Conservation (phyloP, 1,140 invertebrate genomes). For the Rhyzopertha dominica region DNA sequence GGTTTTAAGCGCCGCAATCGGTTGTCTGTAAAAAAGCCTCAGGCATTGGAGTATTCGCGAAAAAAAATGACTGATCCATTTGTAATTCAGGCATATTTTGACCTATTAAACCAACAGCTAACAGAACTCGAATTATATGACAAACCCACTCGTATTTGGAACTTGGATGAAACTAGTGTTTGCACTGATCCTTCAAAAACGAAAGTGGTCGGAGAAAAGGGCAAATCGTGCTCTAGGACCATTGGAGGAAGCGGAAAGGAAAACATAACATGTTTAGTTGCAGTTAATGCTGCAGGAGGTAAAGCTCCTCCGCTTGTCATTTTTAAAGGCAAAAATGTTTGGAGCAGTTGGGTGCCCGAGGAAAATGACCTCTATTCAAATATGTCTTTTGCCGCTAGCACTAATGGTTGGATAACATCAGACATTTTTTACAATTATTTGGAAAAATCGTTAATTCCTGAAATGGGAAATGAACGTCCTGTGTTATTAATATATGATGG, state of each 20-base stretch:
- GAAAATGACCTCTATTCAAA: constrained; percentile 16
- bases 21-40: constrained; percentile 10
- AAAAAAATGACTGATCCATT: constrained; percentile 31
- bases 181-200: constrained; percentile 15
- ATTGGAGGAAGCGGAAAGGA: constrained; percentile 21
- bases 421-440: constrained; percentile 19
- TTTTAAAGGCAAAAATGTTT: constrained; percentile 32
- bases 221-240: constrained; percentile 10
- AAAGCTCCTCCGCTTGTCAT: constrained; percentile 32
- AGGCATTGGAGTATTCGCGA: constrained; percentile 6
- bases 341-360: constrained; percentile 25
- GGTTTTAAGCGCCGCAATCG: constrained; percentile 8
- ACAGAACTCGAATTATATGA: constrained; percentile 10
- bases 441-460: constrained; percentile 24
- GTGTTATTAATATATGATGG: constrained; percentile 13
- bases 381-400: constrained; percentile 6
- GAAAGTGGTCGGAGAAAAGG: constrained; percentile 4
- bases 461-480: not conserved
- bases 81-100: constrained; percentile 35
- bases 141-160: constrained; percentile 19
- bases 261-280: constrained; percentile 27
- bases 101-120: constrained; percentile 23
- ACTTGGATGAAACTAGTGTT: constrained; percentile 27
- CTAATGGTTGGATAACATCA: constrained; percentile 14
- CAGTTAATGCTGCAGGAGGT: constrained; percentile 21